Percentiles rank a stretch among this genome's conserved stretches.
phyloP scores from a whole-genome alignment of 2,888 invertebrate genomes.

The Apotomis capreana region DNA sequence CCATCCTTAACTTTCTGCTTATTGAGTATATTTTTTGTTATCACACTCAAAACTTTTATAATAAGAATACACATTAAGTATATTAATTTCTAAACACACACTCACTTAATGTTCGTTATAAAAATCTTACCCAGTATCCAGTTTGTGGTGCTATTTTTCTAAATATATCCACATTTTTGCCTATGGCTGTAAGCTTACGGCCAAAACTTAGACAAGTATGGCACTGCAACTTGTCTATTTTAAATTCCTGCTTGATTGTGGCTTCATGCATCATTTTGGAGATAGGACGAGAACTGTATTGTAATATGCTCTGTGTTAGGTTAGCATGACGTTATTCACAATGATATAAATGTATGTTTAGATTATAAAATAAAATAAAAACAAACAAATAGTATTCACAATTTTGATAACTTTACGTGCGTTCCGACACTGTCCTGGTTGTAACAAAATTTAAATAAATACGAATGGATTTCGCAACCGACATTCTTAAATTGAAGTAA shows the following conservation, averaged over 20 bases:
- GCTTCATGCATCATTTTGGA: constrained; percentile 26
- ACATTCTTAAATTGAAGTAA: neutral
- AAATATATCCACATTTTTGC: constrained; percentile 43
- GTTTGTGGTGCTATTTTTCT: constrained; percentile 41
- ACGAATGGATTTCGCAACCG: too few species aligned
- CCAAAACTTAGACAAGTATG: constrained; percentile 43
- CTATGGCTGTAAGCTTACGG: constrained; percentile 41
- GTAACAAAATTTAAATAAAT: too few species aligned
- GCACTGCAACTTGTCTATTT: constrained; percentile 28
- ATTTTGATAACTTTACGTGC: neutral
- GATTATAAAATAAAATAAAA: neutral
- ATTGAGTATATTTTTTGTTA: too few species aligned
- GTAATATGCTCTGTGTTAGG: neutral
- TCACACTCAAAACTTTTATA: too few species aligned
- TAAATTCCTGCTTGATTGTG: constrained; percentile 37
- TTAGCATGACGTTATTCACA: too few species aligned
- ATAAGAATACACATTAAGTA: too few species aligned
- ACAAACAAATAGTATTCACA: neutral
- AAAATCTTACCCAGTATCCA: constrained; percentile 36
- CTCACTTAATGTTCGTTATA: constrained; percentile 1
- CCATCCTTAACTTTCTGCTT: too few species aligned
- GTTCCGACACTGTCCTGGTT: neutral
- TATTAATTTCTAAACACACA: too few species aligned
- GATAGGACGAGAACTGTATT: neutral
- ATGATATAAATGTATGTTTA: neutral